Base-by-base conservation (phyloP, 2,888 invertebrate genomes). In the Rhaphigaster nebulosa region DNA sequence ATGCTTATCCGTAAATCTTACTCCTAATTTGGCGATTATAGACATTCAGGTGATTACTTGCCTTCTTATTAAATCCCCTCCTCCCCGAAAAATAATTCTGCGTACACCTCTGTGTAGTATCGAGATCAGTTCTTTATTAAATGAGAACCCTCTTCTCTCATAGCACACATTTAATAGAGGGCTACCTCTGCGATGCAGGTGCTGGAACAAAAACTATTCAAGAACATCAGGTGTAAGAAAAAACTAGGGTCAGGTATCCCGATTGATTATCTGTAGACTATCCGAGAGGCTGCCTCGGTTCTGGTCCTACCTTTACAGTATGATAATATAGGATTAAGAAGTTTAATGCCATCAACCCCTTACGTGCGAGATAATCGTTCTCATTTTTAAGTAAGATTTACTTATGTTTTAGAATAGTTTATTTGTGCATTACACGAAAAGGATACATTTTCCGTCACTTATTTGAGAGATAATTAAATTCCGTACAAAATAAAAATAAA, bases 241-340 rank as follows among this genome's bases (percentile, higher is more conserved):
- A 76, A 34, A 38, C 38, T 76, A 34, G 70, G 70, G 34, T 76
- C 70, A 76, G 70, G 70, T 38, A 76, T 34, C 34, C 38, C 34
- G 34, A 76, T 76, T 76, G 70, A 76, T 76, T 76, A 76, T 76
- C 70, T 76, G 20, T 23, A 34, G 70, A 20, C 70, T 38, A 38
- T 76, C 70, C 70, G 20, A 18, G 4, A 5, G 34, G 10, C 18
- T 38, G 20, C 10, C 20, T 38, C 1, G 15, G 18, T 34, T 2
- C 10, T 38, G 38, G 0, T 38, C 34, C 38, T 23, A 23, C 29
- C 70, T 4, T 76, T 1, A 34, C 1, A 13, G 18, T n/a, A 70
- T 38, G 34, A 38, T 76, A 38, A 76, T 23, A 18, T 34, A 34
- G 15, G 34, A n/a, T 70, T 34, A 70, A n/a, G 26, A 26, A 29